Evolutionary conservation across 2,888 invertebrate genomes (phyloP).

Genomic region (Rambutsinella grinnellia): DNA sequence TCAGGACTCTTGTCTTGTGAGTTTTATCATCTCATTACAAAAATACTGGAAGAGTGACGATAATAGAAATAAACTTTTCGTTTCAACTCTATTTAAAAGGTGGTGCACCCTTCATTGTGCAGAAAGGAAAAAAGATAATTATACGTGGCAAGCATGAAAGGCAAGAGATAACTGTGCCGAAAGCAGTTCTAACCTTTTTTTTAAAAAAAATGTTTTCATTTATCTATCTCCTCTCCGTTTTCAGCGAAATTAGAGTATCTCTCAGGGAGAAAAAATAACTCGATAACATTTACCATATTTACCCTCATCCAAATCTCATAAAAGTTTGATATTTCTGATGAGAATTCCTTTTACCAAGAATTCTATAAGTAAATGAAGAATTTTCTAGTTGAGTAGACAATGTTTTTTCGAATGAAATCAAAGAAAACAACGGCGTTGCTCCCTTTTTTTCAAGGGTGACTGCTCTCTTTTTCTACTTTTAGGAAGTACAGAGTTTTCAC

Average conservation of each 20-base stretch:
- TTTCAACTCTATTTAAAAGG: too few relatives aligned
- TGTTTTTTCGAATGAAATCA: conserved; percentile 50
- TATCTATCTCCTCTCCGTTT: conserved; percentile 23
- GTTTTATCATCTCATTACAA: not conserved
- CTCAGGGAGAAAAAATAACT: not conserved
- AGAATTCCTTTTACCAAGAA: too few relatives aligned
- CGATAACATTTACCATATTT: too few relatives aligned
- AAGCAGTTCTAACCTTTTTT: conserved; percentile 46
- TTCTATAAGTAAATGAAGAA: too few relatives aligned
- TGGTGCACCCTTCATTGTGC: not conserved
- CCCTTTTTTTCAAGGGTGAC: conserved; percentile 54
- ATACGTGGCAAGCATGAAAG: conserved; percentile 44
- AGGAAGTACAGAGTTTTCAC: conserved; percentile 19
- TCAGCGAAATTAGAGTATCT: conserved; percentile 35
- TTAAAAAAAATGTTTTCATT: conserved; percentile 17
- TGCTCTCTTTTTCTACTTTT: conserved; percentile 43
- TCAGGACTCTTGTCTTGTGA: not conserved
- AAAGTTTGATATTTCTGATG: too few relatives aligned
- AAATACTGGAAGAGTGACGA: not conserved
- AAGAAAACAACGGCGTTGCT: conserved; percentile 42
- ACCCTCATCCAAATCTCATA: too few relatives aligned
- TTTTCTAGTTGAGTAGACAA: not conserved
- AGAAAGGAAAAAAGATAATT: conserved; percentile 44
- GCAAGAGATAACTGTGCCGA: conserved; percentile 47
- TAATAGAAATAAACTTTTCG: not conserved